Conservation (phyloP, 53 echinoderm and acorn worm genomes). For the Pentamera pediparva region DNA sequence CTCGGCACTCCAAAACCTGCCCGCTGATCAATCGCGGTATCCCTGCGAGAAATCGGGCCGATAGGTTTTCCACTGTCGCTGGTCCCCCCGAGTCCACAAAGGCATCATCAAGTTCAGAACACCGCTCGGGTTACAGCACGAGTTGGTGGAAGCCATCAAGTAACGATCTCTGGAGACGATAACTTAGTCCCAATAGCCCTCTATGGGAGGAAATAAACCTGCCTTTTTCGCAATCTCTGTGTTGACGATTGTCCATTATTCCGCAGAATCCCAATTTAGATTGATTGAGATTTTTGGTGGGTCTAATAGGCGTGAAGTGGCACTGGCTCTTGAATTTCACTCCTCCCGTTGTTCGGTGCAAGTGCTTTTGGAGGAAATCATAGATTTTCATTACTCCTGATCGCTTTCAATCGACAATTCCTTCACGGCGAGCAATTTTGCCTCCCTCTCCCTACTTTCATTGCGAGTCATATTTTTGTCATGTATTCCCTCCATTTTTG, state of each 20-base stretch:
- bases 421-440: constrained; percentile 31
- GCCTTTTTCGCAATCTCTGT: constrained; percentile 37
- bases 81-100: constrained; percentile 14
- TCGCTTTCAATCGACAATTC: constrained; percentile 40
- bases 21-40: constrained; percentile 31
- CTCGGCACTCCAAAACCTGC: constrained; percentile 25
- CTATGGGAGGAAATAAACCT: constrained; percentile 39
- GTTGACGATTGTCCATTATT: constrained; percentile 40
- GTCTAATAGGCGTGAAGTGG: constrained; percentile 41
- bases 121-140: constrained; percentile 30
- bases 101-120: constrained; percentile 34
- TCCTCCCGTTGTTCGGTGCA: constrained; percentile 8
- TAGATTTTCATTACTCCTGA: constrained; percentile 39
- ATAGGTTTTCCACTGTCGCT: constrained; percentile 27
- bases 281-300: constrained; percentile 36
- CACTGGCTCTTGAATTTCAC: constrained; percentile 33
- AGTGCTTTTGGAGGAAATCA: constrained; percentile 32
- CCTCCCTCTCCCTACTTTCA: background rate
- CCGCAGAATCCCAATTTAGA: constrained; percentile 22
- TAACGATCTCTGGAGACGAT: constrained; percentile 35
- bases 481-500: constrained; percentile 25
- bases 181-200: constrained; percentile 33
- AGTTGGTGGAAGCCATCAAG: constrained; percentile 25
- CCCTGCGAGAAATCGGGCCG: constrained; percentile 32
- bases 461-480: constrained; percentile 11